Base-by-base conservation (phyloP, 2,888 invertebrate species). In the Pandemis cinnamomeana region DNA sequence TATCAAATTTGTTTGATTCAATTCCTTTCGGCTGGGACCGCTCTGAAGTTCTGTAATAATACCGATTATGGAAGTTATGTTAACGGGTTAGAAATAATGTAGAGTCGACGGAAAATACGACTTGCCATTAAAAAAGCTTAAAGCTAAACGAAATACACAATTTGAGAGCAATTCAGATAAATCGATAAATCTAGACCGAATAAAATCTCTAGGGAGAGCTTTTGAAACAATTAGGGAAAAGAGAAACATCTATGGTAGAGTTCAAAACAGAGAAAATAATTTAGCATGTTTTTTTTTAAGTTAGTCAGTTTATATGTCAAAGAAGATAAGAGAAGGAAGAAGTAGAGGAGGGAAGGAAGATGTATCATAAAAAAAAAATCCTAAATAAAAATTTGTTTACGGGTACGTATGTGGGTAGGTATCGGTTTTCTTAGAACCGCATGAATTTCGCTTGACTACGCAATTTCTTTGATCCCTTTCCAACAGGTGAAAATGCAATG, bases 1-100 rank as follows among this genome's bases (percentile, higher is more conserved):
- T 75, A 66, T 72, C 69, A 72, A 72, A 72, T 72, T 72, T 70
- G 67, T 71, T 69, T 53, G 58, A 72, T 72, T 69, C 67, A 76
- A 70, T 75, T 75, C 70, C 61, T 58, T 48, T 48, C 64, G 36
- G 55, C 72, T 60, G 71, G 71, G 71, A 72, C 69, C 70, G 73
- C 62, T 62, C 69, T 61, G 75, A 41, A 75, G 75, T 67, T 61
- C 41, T 36, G 41, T 53, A 41, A 36, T 67, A 67, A 64, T 27
- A 61, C 36, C 48, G 61, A 48, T 70, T 60, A 70, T 36, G 36
- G 55, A 60, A 68, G 60, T 20, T 46, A 27, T 48, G 27, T 48
- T 58, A 58, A 58, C 58, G 11, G 58, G 11, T 58, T 10, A 58
- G 58, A 0, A 20, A 20, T 20, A 55, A 20, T 15, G 55, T 20